Base-by-base conservation (phyloP, 2,888 invertebrate genomes). In the Nysson spinosus region DNA sequence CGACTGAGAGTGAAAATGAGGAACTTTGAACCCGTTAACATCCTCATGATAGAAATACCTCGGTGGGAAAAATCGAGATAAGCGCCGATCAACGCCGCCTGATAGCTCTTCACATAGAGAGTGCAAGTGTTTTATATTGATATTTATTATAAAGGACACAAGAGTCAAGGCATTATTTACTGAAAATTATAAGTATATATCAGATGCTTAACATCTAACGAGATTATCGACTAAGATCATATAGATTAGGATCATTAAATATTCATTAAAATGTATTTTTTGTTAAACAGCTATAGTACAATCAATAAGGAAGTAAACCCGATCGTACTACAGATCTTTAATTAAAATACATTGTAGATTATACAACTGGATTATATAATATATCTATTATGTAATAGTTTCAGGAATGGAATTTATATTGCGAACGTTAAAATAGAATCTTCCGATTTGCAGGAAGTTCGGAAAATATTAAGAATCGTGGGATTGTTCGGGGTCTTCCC, bases 1-100 rank as follows among this genome's bases (percentile, higher is more conserved):
- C 54, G 47, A 9, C 52, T 39, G 32, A 67, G 60, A 44, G 62
- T 57, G 66, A 69, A 71, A 72, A 69, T 64, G 69, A 72, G 74
- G 40, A 46, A 69, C 55, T 44, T 37, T 35, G 51, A 66, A 43
- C 20, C 68, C 54, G 63, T 70, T 67, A 66, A 65, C 40, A 58
- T 49, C 35, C 22, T 46, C 40, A 44, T 58, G 52, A 67, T 43
- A 46, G 42, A 62, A 49, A 50, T 39, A 30, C 44, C 24, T 24
- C 19, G 12, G 9, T 9, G 34, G 14, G 26, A 47, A 39, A 26
- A 37, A 42, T 17, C 55, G 35, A 70, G 32, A 35, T 47, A 46
- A 51, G 35, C 24, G 11, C 22, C 46, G 66, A 56, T 61, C 52
- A 39, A 52, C 52, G 43, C 11, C 42, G 19, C 12, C 49, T 17